Evolutionary conservation across 2,113 vertebrate species (phyloP).

Genomic region (Brachypodius melanocephalos): DNA sequence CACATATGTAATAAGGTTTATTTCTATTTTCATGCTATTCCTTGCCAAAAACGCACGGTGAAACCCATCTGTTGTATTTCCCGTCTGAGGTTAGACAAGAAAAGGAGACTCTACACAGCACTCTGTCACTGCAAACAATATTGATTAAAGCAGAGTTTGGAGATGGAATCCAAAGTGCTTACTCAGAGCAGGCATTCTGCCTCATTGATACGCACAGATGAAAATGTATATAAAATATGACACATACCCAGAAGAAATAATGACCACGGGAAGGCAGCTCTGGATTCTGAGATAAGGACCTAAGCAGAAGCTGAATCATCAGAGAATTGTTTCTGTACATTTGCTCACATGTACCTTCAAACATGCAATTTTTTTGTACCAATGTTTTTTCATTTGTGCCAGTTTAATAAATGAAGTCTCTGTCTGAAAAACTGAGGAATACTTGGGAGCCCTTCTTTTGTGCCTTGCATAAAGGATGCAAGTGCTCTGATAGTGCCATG

Average conservation of each 20-base stretch:
- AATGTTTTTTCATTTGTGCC: neutral
- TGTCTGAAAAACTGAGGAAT: neutral
- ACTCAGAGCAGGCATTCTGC: constrained; percentile 7
- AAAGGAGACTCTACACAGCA: neutral
- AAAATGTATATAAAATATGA: neutral
- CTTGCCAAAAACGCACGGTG: constrained; percentile 39
- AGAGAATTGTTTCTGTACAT: neutral
- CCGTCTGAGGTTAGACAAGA: constrained; percentile 35
- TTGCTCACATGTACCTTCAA: neutral
- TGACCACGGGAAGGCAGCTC: neutral
- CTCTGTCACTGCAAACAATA: neutral
- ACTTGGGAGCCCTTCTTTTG: neutral
- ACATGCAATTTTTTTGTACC: neutral
- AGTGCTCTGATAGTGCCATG: neutral
- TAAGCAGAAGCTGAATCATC: neutral
- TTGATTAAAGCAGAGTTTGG: constrained; percentile 15
- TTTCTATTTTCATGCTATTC: constrained; percentile 45
- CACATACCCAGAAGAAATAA: neutral
- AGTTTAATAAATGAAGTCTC: neutral
- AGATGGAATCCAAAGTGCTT: constrained; percentile 12
- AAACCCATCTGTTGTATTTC: constrained; percentile 58
- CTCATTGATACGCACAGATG: neutral
- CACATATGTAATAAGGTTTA: constrained; percentile 48
- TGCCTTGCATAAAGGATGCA: neutral
- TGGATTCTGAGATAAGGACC: neutral